Percentiles rank a stretch among this genome's conserved stretches.
Evolutionary conservation across 2,113 vertebrate genomes (phyloP).

Genomic region (Perca fluviatilis): DNA sequence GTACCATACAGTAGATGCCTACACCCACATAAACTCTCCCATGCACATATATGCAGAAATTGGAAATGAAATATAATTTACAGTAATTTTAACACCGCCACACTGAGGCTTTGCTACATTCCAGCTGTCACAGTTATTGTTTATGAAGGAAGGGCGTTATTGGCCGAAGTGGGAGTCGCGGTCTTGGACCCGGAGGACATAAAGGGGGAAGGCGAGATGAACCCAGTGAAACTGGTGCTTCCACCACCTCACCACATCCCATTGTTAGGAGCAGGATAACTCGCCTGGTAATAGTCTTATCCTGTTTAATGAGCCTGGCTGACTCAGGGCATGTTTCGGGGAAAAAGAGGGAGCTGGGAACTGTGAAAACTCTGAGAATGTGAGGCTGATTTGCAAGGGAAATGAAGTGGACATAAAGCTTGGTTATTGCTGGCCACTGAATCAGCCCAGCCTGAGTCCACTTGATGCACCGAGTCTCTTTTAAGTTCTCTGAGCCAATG

Average conservation of each 20-base stretch:
- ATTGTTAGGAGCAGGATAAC: constrained; percentile 70
- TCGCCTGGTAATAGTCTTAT: constrained; percentile 78
- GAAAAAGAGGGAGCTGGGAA: constrained; percentile 55
- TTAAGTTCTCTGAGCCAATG: not conserved
- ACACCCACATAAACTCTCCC: not conserved
- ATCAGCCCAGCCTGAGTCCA: constrained; percentile 43
- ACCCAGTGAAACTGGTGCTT: constrained; percentile 58
- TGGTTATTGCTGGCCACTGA: constrained; percentile 61
- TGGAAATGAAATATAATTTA: constrained; percentile 39
- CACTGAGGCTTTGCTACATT: constrained; percentile 42
- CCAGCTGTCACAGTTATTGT: constrained; percentile 62
- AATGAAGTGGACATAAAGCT: constrained; percentile 82
- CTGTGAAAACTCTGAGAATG: constrained; percentile 71
- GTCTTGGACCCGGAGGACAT: constrained; percentile 50
- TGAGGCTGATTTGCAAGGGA: constrained; percentile 85
- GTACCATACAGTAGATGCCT: not conserved
- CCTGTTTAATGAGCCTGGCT: constrained; percentile 78
- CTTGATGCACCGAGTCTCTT: constrained; percentile 39
- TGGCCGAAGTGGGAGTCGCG: constrained; percentile 31
- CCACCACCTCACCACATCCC: constrained; percentile 71
- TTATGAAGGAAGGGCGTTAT: constrained; percentile 45
- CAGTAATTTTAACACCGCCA: constrained; percentile 20
- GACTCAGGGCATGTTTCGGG: constrained; percentile 64
- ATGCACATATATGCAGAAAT: not conserved
- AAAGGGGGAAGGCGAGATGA: constrained; percentile 43